phyloP scores from a whole-genome alignment of 1,140 invertebrate genomes.

The Calephelis nemesis region DNA sequence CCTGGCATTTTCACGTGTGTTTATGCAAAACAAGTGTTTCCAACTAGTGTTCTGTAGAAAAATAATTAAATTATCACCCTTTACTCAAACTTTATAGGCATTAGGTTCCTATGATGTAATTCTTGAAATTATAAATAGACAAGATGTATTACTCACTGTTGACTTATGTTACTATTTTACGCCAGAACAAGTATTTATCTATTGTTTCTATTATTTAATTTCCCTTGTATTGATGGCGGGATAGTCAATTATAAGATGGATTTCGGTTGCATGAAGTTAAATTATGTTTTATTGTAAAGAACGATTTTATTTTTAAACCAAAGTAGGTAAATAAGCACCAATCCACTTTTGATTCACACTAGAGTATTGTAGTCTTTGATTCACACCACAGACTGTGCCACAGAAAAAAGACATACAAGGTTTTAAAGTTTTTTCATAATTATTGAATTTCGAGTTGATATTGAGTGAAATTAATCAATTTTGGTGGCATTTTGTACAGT shows the following conservation, averaged over 20 bases:
- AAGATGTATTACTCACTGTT: conserved; percentile 17
- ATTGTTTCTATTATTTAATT: neutral
- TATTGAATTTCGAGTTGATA: too few species aligned
- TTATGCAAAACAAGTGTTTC: conserved; percentile 23
- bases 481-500: too few species aligned
- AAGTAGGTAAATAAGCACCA: too few species aligned
- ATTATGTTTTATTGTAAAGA: neutral
- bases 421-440: too few species aligned
- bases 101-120: conserved; percentile 3
- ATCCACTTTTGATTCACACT: too few species aligned
- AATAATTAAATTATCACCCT: conserved; percentile 21
- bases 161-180: neutral
- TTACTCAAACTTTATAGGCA: neutral
- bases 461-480: too few species aligned
- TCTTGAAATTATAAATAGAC: conserved; percentile 14
- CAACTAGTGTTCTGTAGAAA: conserved; percentile 49
- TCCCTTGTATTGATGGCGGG: neutral
- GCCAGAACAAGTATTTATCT: neutral
- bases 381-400: too few species aligned
- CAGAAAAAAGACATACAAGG: too few species aligned
- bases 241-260: neutral
- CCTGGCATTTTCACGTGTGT: conserved; percentile 63
- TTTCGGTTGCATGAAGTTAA: neutral
- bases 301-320: neutral
- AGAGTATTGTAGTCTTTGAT: too few species aligned